These are phyloP conservation scores for Equus quagga DNA, from an alignment of 2,113 vertebrate species.

Conservation along the genomic window DNA sequence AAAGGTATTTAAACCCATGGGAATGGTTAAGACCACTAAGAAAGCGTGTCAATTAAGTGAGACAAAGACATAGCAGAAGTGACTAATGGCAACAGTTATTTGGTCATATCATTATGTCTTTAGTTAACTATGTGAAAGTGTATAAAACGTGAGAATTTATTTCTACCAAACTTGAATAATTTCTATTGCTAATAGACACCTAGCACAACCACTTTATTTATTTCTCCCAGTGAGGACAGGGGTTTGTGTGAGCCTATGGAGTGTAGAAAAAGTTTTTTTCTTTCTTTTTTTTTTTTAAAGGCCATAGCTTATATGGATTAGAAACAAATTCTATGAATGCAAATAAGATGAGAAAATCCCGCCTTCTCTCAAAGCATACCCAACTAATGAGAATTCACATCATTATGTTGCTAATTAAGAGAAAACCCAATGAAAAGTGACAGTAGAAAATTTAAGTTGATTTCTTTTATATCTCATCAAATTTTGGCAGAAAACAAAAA, in stretches of 20 bases:
- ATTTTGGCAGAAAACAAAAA: slow-evolving; percentile 38
- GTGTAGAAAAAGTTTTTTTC: not conserved
- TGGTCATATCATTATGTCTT: not conserved
- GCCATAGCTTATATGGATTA: not conserved
- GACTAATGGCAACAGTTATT: not conserved
- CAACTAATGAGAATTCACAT: not conserved
- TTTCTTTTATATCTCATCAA: not conserved
- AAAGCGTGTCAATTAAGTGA: not conserved
- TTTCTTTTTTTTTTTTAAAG: not conserved
- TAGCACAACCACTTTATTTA: not conserved
- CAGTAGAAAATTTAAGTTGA: not conserved
- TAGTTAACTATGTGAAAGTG: not conserved
- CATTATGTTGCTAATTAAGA: not conserved
- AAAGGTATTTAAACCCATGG: not conserved
- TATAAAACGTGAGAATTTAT: not conserved
- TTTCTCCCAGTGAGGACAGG: not conserved
- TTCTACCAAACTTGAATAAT: not conserved
- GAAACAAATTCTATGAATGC: slow-evolving; percentile 8
- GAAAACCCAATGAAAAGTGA: not conserved
- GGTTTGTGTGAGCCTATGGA: not conserved
- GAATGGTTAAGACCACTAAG: not conserved
- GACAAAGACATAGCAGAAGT: not conserved
- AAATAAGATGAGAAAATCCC: not conserved
- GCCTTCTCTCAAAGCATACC: not conserved
- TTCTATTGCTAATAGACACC: not conserved